phyloP scores from a whole-genome alignment of 2,797 vertebrate genomes.

The Diplodus sargus region DNA sequence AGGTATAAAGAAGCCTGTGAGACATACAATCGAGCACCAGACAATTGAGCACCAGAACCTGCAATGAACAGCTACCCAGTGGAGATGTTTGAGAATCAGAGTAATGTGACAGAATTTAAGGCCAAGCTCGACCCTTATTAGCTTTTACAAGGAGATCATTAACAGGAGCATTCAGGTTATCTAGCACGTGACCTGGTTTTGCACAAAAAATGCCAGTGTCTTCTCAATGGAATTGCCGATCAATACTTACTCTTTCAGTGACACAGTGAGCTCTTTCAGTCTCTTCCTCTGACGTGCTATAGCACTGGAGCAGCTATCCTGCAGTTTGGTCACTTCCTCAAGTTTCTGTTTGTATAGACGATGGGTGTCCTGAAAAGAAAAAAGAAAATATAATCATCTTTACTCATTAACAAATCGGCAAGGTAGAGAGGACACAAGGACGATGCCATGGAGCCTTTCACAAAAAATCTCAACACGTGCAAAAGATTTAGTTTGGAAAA shows the following conservation, averaged over 20 bases:
- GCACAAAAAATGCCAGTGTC: background rate
- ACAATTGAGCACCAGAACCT: background rate
- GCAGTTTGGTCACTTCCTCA: slow-evolving; percentile 93
- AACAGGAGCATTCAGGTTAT: background rate
- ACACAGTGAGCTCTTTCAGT: slow-evolving; percentile 86
- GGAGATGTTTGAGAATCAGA: no score
- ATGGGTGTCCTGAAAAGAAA: slow-evolving; percentile 89
- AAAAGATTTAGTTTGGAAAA: background rate
- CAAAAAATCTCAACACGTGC: background rate
- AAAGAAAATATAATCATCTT: background rate
- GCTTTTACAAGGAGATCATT: background rate
- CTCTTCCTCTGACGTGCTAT: slow-evolving; percentile 91
- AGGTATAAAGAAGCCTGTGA: background rate
- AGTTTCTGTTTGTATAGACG: slow-evolving; percentile 93
- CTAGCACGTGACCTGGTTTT: no score
- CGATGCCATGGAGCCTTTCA: no score
- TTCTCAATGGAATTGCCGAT: background rate
- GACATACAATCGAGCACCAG: background rate
- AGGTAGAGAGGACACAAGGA: no score
- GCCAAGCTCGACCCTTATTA: background rate
- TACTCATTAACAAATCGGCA: no score
- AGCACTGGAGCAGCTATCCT: slow-evolving; percentile 86
- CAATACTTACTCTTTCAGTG: slow-evolving; percentile 85
- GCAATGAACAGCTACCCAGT: no score
- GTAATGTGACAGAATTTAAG: no score